phyloP scores from a whole-genome alignment of 2,113 vertebrate species.

The Propithecus coquereli region DNA sequence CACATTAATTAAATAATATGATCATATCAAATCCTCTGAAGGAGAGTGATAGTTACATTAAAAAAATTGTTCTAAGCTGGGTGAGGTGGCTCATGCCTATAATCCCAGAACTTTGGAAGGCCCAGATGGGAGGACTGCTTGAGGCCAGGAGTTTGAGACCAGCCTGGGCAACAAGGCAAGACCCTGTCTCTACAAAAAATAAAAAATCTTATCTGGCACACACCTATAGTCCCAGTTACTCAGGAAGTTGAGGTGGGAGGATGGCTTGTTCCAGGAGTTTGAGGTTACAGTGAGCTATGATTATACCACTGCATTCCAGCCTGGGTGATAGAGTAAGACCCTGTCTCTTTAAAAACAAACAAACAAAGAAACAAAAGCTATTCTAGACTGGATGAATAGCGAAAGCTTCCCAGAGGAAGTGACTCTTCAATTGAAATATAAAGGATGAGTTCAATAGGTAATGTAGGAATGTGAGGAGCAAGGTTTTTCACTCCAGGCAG shows the following conservation, averaged over 20 bases:
- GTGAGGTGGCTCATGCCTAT: too few species aligned
- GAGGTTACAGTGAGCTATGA: neutral
- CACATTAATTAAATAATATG: neutral
- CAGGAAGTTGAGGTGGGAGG: neutral
- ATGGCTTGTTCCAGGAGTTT: neutral
- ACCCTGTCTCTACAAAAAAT: too few species aligned
- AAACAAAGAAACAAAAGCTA: neutral
- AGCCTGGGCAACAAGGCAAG: neutral
- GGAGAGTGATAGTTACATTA: neutral
- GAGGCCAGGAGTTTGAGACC: neutral
- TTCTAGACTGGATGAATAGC: neutral
- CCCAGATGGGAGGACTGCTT: neutral
- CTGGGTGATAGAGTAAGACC: neutral
- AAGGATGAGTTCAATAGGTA: neutral
- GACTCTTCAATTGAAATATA: neutral
- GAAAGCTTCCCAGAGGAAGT: neutral
- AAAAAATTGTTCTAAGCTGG: neutral
- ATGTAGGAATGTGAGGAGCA: neutral
- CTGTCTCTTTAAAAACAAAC: neutral
- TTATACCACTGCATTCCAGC: neutral
- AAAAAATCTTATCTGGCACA: neutral
- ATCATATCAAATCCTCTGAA: neutral
- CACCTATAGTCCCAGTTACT: neutral
- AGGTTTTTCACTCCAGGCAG: neutral
- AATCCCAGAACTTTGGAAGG: too few species aligned